Conservation (phyloP, 35 echinoderm and acorn worm genomes). For the Eucidaris tribuloides region DNA sequence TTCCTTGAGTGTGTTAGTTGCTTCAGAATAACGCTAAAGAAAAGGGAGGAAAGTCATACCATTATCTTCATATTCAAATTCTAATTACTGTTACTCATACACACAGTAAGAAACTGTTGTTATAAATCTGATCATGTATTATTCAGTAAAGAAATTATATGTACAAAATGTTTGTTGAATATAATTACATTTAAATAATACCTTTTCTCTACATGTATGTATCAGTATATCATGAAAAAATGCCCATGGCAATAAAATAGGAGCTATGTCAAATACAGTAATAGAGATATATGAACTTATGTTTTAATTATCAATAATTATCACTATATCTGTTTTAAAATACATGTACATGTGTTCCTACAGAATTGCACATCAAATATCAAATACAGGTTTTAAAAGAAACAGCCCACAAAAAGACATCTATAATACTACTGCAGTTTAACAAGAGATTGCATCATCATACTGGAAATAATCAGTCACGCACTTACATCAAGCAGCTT, state of each 20-base stretch:
- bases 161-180: not conserved
- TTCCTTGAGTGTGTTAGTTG: slow-evolving; percentile 57
- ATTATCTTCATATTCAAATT: not conserved
- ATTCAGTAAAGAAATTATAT: not conserved
- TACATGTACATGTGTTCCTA: not conserved
- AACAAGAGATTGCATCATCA: not conserved
- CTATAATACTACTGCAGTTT: not conserved
- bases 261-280: no score
- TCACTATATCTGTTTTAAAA: no score
- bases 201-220: not conserved
- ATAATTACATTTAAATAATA: not conserved
- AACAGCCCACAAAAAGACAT: not conserved
- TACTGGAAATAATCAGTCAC: not conserved
- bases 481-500: slow-evolving; percentile 55
- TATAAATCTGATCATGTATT: not conserved
- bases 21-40: slow-evolving; percentile 68
- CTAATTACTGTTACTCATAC: not conserved
- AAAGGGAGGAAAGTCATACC: no score
- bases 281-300: no score
- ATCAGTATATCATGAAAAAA: not conserved
- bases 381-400: not conserved
- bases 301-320: no score
- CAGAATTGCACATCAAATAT: not conserved
- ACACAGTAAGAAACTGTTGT: not conserved
- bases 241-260: no score